Percentiles rank a stretch among this genome's conserved stretches.
These are phyloP conservation scores for Myrmecobius fasciatus DNA, from an alignment of 2,113 vertebrate genomes.

Conservation along the genomic window DNA sequence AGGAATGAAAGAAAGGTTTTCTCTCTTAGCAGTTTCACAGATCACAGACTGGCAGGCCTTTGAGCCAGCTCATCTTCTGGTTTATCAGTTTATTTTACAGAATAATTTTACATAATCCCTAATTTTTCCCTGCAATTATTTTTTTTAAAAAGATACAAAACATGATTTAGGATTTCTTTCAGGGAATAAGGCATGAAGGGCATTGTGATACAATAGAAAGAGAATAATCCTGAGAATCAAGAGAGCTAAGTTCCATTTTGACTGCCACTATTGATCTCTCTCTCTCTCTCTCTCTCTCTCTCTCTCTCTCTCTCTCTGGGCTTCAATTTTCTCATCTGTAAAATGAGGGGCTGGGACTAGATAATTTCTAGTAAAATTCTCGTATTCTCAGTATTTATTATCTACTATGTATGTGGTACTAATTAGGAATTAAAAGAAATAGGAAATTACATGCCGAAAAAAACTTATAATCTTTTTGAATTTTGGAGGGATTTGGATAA, in stretches of 20 bases:
- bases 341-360: neutral
- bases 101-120: neutral
- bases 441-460: neutral
- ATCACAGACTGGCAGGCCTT: neutral
- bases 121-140: neutral
- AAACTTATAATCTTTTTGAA: neutral
- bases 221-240: neutral
- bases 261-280: neutral
- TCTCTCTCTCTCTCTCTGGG: neutral
- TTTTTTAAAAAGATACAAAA: neutral
- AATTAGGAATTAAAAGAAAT: neutral
- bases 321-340: neutral
- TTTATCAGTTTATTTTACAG: neutral
- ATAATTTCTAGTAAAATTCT: neutral
- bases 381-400: neutral
- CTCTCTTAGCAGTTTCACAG: neutral
- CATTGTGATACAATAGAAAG: neutral
- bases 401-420: neutral
- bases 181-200: too few species aligned
- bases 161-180: neutral
- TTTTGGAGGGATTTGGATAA: neutral
- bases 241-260: neutral
- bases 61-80: neutral
- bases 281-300: neutral
- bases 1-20: neutral